Evolutionary conservation across 2,888 invertebrate genomes (phyloP).

Genomic region (Stenurella melanura): DNA sequence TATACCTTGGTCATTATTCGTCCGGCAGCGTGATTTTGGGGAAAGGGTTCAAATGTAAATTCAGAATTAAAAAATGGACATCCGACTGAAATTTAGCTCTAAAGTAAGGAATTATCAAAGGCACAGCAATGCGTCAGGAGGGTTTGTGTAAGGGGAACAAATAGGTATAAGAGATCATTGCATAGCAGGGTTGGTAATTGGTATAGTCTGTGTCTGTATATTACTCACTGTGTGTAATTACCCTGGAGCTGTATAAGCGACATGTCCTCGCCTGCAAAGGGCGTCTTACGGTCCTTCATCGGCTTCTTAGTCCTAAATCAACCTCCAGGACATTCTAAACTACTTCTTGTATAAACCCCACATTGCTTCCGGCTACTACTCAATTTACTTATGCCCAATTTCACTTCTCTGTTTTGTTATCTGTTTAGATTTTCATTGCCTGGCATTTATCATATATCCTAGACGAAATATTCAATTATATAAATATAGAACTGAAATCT

Average conservation of each 20-base stretch:
- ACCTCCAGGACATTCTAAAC: constrained; percentile 68
- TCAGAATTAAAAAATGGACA: constrained; percentile 17
- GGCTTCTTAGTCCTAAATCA: constrained; percentile 65
- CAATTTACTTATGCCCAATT: constrained; percentile 60
- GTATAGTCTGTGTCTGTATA: constrained; percentile 69
- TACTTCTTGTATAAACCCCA: constrained; percentile 66
- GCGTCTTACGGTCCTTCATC: constrained; percentile 63
- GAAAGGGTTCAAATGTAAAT: not conserved
- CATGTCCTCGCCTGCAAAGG: constrained; percentile 72
- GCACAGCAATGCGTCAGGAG: constrained; percentile 57
- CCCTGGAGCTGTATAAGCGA: constrained; percentile 71
- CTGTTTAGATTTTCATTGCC: constrained; percentile 50
- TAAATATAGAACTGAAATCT: not conserved
- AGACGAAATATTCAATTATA: not conserved
- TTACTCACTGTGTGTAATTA: constrained; percentile 73
- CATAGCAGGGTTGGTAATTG: constrained; percentile 69
- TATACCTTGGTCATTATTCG: too few relatives aligned
- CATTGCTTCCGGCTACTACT: constrained; percentile 60
- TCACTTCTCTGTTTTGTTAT: constrained; percentile 53
- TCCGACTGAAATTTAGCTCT: constrained; percentile 27
- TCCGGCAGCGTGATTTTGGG: too few relatives aligned
- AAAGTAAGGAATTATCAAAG: constrained; percentile 48
- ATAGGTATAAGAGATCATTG: constrained; percentile 57
- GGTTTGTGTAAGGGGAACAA: constrained; percentile 49
- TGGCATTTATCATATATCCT: constrained; percentile 41